Evolutionary conservation across 2,113 vertebrate genomes (phyloP).

Genomic region (Gracilinanus agilis): DNA sequence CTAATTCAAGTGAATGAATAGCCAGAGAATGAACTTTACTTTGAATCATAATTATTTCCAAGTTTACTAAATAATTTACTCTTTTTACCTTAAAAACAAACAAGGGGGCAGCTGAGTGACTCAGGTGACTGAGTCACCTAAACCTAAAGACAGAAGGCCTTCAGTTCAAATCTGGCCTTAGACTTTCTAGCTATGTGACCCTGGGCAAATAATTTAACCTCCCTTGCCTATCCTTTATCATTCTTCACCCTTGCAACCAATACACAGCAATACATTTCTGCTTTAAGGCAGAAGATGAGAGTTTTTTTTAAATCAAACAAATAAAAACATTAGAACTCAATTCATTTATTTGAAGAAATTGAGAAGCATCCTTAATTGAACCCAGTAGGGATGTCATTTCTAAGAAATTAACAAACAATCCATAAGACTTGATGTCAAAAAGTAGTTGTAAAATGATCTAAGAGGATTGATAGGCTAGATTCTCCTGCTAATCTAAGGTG

Average conservation of each 20-base stretch:
- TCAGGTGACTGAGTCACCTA: no score
- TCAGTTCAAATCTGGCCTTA: no score
- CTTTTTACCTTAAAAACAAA: not conserved
- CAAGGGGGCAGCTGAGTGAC: not conserved
- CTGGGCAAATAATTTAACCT: no score
- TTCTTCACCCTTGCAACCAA: no score
- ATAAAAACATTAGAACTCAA: not conserved
- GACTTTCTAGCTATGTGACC: no score
- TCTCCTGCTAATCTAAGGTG: not conserved
- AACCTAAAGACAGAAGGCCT: no score
- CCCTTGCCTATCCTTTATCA: no score
- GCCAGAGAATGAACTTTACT: not conserved
- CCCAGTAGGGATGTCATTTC: not conserved
- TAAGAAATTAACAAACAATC: not conserved
- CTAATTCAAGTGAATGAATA: not conserved
- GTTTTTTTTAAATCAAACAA: no score
- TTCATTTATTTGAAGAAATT: not conserved
- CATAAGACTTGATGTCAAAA: not conserved
- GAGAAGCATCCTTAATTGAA: not conserved
- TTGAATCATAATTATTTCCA: not conserved
- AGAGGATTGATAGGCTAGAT: not conserved
- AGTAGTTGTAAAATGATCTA: not conserved
- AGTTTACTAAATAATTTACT: not conserved
- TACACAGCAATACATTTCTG: no score
- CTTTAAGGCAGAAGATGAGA: no score